phyloP scores from a whole-genome alignment of 2,888 invertebrate genomes.

The Apamea crenata region DNA sequence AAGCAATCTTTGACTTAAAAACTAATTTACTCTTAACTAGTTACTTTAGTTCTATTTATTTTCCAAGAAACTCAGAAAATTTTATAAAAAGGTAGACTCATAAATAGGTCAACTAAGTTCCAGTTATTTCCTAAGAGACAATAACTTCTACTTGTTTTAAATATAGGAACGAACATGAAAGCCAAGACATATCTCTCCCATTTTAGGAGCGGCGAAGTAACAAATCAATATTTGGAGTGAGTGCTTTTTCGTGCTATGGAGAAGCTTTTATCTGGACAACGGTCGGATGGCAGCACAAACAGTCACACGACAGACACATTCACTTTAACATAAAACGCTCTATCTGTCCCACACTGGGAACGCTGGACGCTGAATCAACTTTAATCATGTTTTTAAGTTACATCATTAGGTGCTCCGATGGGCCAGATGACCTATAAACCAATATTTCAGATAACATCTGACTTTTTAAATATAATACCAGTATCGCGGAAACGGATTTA shows the following conservation, averaged over 20 bases:
- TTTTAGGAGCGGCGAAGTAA: slow-evolving; percentile 88
- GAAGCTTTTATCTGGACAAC: slow-evolving; percentile 91
- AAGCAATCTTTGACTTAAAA: slow-evolving; percentile 20
- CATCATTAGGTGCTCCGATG: slow-evolving; percentile 42
- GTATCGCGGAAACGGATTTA: slow-evolving; percentile 26
- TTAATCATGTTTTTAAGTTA: slow-evolving; percentile 52
- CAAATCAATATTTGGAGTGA: slow-evolving; percentile 90
- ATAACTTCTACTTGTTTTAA: slow-evolving; percentile 75
- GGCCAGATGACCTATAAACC: slow-evolving; percentile 38
- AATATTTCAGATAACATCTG: slow-evolving; percentile 49
- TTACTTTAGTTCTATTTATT: background rate
- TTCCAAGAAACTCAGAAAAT: background rate
- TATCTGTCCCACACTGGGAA: slow-evolving; percentile 60
- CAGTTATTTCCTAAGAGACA: slow-evolving; percentile 62
- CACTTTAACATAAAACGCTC: slow-evolving; percentile 86
- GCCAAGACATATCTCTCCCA: slow-evolving; percentile 84
- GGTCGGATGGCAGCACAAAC: slow-evolving; percentile 88
- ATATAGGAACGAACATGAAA: slow-evolving; percentile 78
- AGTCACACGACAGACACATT: slow-evolving; percentile 87
- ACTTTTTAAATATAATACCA: slow-evolving; percentile 5
- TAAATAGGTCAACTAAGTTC: slow-evolving; percentile 56
- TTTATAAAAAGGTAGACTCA: slow-evolving; percentile 8
- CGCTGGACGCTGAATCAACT: slow-evolving; percentile 36
- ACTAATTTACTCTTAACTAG: slow-evolving; percentile 2
- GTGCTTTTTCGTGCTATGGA: slow-evolving; percentile 90